These are phyloP conservation scores for Shargacucullia verbasci DNA, from an alignment of 2,888 invertebrate species.

Conservation along the genomic window DNA sequence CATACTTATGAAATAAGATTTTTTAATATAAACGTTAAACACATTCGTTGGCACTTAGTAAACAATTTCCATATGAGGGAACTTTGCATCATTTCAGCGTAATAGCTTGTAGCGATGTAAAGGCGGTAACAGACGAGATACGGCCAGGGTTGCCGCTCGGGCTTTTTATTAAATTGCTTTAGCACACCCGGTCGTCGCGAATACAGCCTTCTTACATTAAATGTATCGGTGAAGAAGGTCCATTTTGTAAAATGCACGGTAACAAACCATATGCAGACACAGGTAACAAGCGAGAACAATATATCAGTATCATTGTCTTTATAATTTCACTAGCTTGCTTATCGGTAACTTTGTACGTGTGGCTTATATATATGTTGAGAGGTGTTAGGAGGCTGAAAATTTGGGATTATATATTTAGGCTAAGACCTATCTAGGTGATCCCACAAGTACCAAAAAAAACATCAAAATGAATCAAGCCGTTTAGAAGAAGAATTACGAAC, in stretches of 20 bases:
- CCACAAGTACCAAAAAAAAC: no score
- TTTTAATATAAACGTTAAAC: conserved; percentile 55
- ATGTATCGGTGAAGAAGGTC: conserved; percentile 27
- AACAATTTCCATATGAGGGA: conserved; percentile 65
- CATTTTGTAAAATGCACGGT: background rate
- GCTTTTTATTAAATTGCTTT: conserved; percentile 78
- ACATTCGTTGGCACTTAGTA: conserved; percentile 60
- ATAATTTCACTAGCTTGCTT: no score
- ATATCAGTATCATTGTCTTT: no score
- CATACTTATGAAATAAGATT: conserved; percentile 26
- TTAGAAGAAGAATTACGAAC: no score
- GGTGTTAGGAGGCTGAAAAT: no score
- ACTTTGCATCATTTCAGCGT: conserved; percentile 61
- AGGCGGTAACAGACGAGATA: conserved; percentile 51
- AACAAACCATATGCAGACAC: no score
- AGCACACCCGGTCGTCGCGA: conserved; percentile 55
- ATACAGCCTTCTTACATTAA: conserved; percentile 43
- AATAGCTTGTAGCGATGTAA: conserved; percentile 57
- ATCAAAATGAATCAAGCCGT: no score
- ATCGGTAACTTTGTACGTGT: no score
- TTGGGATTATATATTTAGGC: no score
- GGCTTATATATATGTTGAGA: no score
- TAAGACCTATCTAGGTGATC: no score
- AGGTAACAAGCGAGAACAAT: no score
- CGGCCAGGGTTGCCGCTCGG: conserved; percentile 48